Conservation (phyloP, 2,888 invertebrate genomes). For the Branchellion lobata region DNA sequence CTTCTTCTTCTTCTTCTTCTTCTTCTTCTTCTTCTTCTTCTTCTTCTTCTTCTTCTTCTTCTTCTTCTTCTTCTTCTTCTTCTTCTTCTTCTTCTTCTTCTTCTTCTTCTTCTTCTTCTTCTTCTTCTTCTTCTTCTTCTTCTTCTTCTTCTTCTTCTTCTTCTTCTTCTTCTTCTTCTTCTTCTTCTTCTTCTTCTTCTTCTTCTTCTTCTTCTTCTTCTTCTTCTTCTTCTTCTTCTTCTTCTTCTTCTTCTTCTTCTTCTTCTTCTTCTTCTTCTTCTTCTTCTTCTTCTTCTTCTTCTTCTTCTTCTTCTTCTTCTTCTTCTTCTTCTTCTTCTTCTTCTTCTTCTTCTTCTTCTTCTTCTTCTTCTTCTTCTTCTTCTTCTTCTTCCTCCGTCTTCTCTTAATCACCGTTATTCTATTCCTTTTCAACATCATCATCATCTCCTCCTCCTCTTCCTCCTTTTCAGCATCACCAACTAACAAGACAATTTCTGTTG, state of each 20-base stretch:
- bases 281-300: conserved; percentile 12
- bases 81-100: conserved; percentile 38
- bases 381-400: no score
- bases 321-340: not conserved
- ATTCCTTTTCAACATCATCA: not conserved
- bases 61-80: not conserved
- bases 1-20: not conserved
- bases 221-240: no score
- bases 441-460: not conserved
- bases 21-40: not conserved
- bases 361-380: not conserved
- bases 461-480: not conserved
- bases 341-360: not conserved
- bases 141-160: conserved; percentile 36
- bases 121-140: conserved; percentile 44
- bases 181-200: not conserved
- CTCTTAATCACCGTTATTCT: not conserved
- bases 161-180: conserved; percentile 13
- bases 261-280: conserved; percentile 1
- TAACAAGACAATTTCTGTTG: no score
- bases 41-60: not conserved
- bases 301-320: not conserved
- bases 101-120: conserved; percentile 44
- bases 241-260: not conserved
- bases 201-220: not conserved